Percentiles rank a stretch among this genome's conserved stretches.
phyloP scores from a whole-genome alignment of 2,888 invertebrate species.

The Standfussiana lucernea region DNA sequence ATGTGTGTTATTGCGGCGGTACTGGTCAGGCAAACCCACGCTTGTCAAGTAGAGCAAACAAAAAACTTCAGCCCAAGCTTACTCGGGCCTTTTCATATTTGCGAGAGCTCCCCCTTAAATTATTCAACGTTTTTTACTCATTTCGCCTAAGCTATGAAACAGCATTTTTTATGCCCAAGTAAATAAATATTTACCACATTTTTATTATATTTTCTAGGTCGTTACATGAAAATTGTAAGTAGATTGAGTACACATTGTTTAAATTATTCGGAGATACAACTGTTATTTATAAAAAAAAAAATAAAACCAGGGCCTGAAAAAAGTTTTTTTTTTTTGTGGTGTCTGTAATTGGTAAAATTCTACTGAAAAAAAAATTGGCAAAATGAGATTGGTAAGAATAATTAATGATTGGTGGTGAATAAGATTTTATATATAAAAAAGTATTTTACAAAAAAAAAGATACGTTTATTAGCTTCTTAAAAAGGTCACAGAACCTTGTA shows the following conservation, averaged over 20 bases:
- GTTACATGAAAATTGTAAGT: conserved; percentile 21
- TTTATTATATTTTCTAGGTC: conserved; percentile 30
- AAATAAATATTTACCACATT: conserved; percentile 50
- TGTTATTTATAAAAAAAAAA: background rate
- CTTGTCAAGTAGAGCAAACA: conserved; percentile 48
- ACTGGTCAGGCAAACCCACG: conserved; percentile 41
- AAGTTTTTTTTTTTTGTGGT: background rate
- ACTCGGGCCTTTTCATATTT: conserved; percentile 36
- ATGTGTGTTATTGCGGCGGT: conserved; percentile 19
- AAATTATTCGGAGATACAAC: conserved; percentile 3
- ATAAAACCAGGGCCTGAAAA: background rate
- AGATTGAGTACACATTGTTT: conserved; percentile 9
- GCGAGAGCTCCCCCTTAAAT: conserved; percentile 43
- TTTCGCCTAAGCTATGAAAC: conserved; percentile 46
- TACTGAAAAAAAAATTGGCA: background rate
- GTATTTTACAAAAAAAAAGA: too few species aligned
- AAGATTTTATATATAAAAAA: too few species aligned
- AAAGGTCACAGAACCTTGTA: too few species aligned
- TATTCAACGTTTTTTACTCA: conserved; percentile 59
- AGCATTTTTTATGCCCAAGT: conserved; percentile 52
- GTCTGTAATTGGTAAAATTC: background rate
- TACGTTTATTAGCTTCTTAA: too few species aligned
- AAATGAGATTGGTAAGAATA: too few species aligned
- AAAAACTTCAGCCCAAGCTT: conserved; percentile 45
- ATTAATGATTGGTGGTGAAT: too few species aligned